phyloP scores from a whole-genome alignment of 2,113 vertebrate genomes.

The Pavo muticus region DNA sequence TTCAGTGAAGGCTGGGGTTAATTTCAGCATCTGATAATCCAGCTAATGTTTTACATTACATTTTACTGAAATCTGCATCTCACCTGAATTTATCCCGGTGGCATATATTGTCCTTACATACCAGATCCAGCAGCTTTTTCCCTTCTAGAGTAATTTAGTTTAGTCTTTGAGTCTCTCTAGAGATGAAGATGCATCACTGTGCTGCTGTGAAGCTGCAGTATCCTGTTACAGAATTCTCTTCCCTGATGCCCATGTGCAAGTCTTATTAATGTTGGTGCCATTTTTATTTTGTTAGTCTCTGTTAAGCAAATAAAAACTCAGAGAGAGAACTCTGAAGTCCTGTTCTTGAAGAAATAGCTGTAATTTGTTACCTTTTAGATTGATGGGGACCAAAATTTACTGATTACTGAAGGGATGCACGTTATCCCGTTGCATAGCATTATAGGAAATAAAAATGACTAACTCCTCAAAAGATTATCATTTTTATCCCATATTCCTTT shows the following conservation, averaged over 20 bases:
- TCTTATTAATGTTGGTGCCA: neutral
- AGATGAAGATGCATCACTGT: neutral
- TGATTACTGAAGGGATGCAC: neutral
- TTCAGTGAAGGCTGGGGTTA: neutral
- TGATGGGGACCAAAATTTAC: neutral
- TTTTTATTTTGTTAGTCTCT: neutral
- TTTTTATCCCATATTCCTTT: neutral
- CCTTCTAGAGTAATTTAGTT: neutral
- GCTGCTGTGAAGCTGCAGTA: neutral
- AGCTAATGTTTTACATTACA: neutral
- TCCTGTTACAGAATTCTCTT: neutral
- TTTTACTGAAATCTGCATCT: neutral
- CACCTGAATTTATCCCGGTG: neutral
- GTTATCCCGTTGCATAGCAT: neutral
- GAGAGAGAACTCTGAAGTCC: neutral
- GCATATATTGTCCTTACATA: neutral
- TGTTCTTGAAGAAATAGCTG: neutral
- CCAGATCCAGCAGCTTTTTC: neutral
- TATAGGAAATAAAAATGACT: neutral
- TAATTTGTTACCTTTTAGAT: neutral
- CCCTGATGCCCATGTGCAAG: accelerated
- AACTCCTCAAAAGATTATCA: neutral
- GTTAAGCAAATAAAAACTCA: neutral
- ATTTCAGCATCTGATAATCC: neutral
- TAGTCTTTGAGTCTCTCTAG: neutral